These are phyloP conservation scores for Philypnodon macrostomus DNA, from an alignment of 2,797 vertebrate genomes.

Conservation along the genomic window DNA sequence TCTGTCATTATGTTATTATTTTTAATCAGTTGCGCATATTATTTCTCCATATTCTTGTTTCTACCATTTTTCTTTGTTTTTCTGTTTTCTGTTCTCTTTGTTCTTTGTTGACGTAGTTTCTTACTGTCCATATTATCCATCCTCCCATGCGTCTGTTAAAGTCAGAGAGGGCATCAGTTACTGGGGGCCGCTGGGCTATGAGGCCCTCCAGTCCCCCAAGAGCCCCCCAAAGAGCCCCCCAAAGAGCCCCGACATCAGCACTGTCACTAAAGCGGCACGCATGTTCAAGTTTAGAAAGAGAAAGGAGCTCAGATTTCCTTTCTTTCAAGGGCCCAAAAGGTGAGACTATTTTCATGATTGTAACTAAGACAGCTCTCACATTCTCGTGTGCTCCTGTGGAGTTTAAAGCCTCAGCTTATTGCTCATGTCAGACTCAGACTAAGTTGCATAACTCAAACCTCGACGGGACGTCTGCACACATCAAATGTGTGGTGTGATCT, in stretches of 20 bases:
- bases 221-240: conserved; percentile 79
- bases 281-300: conserved; percentile 97
- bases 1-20: too few relatives aligned
- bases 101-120: conserved; percentile 79
- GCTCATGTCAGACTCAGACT: conserved; percentile 16
- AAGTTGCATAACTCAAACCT: conserved; percentile 27
- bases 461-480: conserved; percentile 20
- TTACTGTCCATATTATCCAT: conserved; percentile 79
- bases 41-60: conserved; percentile 67
- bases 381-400: conserved; percentile 12
- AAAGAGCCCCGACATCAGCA: conserved; percentile 81
- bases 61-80: conserved; percentile 68
- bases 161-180: conserved; percentile 94
- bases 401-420: conserved; percentile 20
- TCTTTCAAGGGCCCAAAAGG: conserved; percentile 86
- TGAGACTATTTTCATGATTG: conserved; percentile 76
- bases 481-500: conserved; percentile 47
- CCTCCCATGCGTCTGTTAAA: conserved; percentile 85
- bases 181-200: conserved; percentile 84
- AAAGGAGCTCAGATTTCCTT: conserved; percentile 89
- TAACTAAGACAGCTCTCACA: conserved; percentile 26
- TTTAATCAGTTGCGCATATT: conserved; percentile 41
- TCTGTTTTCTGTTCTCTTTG: conserved; percentile 66
- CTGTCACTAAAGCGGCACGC: conserved; percentile 84
- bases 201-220: conserved; percentile 65